Evolutionary conservation across 2,113 vertebrate genomes (phyloP), one percentile per base, ranked within the genome.

Genomic region (Maccullochella peelii): DNA sequence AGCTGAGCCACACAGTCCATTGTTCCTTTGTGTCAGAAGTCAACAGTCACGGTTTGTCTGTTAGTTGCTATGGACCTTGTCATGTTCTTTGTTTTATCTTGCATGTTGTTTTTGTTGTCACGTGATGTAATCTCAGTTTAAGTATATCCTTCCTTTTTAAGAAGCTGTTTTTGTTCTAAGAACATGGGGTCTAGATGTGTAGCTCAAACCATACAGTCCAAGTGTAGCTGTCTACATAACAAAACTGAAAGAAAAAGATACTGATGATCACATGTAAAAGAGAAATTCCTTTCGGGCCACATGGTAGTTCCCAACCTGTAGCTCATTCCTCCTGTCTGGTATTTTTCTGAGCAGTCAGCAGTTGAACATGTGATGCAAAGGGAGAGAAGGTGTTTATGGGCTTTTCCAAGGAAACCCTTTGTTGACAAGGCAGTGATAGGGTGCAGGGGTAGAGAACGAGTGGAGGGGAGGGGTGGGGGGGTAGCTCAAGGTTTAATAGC

Each of bases 401-500:
- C 73, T 88, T 91, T 92, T 93, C 86, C 88, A 63, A 90, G 87
- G 87, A 90, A 90, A 90, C 84, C 65, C 86, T 90, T 86, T 92
- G 86, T 91, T 93, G 88, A 89, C 84, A 78, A 15, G 63, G 38
- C n/a, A 21, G 67, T 77, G 84, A 74, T 80, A 83, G 59, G 71
- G 55, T 71, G 33, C 76, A 75, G 25, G 49, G 72, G 38, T 16
- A 44, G 30, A 78, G 66, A 77, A 10, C 21, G 16, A 40, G 74
- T 30, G 30, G 42, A 7, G 9, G 47, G 3, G 20, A 5, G 23
- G 38, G 68, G 42, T 20, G 47, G 47, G 52, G 55, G 58, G 67
- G 65, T 40, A 21, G 80, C 70, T 77, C 8, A 73, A 61, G 79
- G 62, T 81, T 83, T 84, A 85, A 75, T 38, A 63, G 75, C 25